Evolutionary conservation across 2,113 vertebrate species (phyloP).

Genomic region (Neodontobutis hainanensis): DNA sequence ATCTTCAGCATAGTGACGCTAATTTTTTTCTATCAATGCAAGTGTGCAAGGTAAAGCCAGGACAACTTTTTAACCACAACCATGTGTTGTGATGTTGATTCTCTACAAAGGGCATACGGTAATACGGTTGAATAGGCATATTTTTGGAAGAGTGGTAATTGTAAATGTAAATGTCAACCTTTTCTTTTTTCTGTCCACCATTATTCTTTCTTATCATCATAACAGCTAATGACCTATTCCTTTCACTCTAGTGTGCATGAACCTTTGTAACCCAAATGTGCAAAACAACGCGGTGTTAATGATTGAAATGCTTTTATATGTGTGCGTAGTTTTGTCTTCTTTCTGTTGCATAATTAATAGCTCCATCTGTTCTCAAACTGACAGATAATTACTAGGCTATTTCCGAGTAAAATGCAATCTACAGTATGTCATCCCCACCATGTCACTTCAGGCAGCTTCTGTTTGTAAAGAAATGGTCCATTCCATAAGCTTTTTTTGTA

Average conservation of each 20-base stretch:
- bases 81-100: too few relatives aligned
- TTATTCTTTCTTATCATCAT: background rate
- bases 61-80: too few relatives aligned
- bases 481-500: slow-evolving; percentile 23
- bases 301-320: slow-evolving; percentile 42
- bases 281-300: slow-evolving; percentile 28
- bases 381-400: slow-evolving; percentile 61
- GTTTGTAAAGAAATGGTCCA: slow-evolving; percentile 27
- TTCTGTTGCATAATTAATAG: slow-evolving; percentile 14
- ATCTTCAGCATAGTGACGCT: too few relatives aligned
- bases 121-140: too few relatives aligned
- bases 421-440: slow-evolving; percentile 35
- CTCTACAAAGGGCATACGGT: too few relatives aligned
- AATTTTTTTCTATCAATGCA: too few relatives aligned
- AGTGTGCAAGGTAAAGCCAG: too few relatives aligned
- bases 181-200: background rate
- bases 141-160: too few relatives aligned
- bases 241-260: background rate
- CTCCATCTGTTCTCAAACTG: slow-evolving; percentile 25
- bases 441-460: slow-evolving; percentile 33
- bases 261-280: slow-evolving; percentile 7
- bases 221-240: background rate
- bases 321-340: slow-evolving; percentile 16
- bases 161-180: slow-evolving; percentile 1
- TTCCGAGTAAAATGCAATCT: slow-evolving; percentile 35